Evolutionary conservation across 2,797 vertebrate genomes (phyloP), one percentile per base, ranked within the genome.

Genomic region (Liparis tanakae): DNA sequence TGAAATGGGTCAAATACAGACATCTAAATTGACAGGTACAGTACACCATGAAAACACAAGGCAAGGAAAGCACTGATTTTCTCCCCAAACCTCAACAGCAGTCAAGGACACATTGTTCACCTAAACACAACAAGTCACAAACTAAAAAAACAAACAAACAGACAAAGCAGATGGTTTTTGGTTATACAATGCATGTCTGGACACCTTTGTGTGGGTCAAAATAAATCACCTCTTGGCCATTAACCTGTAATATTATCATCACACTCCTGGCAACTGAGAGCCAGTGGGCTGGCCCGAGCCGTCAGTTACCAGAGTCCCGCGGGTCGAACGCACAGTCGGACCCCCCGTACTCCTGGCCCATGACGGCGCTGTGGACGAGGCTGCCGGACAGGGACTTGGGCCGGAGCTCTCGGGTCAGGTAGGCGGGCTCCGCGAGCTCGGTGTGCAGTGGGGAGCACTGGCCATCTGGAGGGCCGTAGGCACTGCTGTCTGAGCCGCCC

Each of bases 361-460:
- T 95, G 93, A 96, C 94, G 67, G 96, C 95, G 88, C 92, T 92
- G 93, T 93, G 92, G 82, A 94, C 88, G 85, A 96, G 96, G 82
- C 96, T 95, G 74, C 97, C 96, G n/a, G 96, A 95, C 90, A 98
- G 96, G 87, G 96, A 96, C 90, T 96, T 97, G 54, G 96, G 95
- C 95, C 96, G 95, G 91, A 96, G 96, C 84, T 96, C 95, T 0
- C 96, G 94, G 68, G 96, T 94, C 92, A 96, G 86, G 92, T 97
- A 98, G 70, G 95, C 86, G 89, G 95, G 14, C 94, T 97, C 96
- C 94, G 96, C 97, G 86, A 96, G 89, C 83, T 96, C 96, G 82
- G 96, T 97, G 94, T 96, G 96, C 85, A 97, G 95, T 0, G 97
- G 97, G 90, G 97, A 93, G 88, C 96, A 97, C 89, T 96, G 96